Base-by-base conservation (phyloP, 2,797 vertebrate species). In the Phrynocephalus guinanensis region DNA sequence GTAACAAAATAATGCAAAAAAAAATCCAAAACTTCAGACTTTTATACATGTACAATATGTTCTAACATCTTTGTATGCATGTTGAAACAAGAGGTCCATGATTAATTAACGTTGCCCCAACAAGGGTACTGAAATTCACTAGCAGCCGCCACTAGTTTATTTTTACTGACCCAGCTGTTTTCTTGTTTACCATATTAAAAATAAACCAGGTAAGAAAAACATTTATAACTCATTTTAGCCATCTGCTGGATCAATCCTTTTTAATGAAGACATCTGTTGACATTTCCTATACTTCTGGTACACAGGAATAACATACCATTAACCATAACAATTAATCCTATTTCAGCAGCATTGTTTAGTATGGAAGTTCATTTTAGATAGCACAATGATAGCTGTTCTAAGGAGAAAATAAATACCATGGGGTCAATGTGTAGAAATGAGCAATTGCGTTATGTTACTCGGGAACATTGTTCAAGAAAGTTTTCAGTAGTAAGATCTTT, bases 261-360 rank as follows among this genome's bases (percentile, higher is more conserved):
- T 94, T 91, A 93, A 90, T 88, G 88, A 96, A 91, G 93, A 87
- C 96, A 97, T 96, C 95, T 97, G 95, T 89, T 93, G 89, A 86
- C 0, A 1, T 60, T 90, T 94, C 89, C 89, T 93, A 83, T 89
- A 93, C 94, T 91, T 93, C 88, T 83, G 89, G 88, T 90, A 85
- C 89, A 92, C 90, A 80, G 88, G 91, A 93, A 84, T 88, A 95
- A 87, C 93, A 96, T 56, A 33, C 26, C 30, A 48, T 52, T 82
- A 85, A 56, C 50, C 13, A 63, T 18, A 90, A 81, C 92, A 66
- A n/a, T 92, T 95, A 91, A 83, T 94, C 95, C 95, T 93, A 94
- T 94, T 96, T 94, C 79, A 91, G 79, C 87, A 28, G 75, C 92
- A 90, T 92, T 44, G 38, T 44, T 90, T 80, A 83, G 13, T 95